phyloP scores from a whole-genome alignment of 2,113 vertebrate species.

The Nerophis ophidion region DNA sequence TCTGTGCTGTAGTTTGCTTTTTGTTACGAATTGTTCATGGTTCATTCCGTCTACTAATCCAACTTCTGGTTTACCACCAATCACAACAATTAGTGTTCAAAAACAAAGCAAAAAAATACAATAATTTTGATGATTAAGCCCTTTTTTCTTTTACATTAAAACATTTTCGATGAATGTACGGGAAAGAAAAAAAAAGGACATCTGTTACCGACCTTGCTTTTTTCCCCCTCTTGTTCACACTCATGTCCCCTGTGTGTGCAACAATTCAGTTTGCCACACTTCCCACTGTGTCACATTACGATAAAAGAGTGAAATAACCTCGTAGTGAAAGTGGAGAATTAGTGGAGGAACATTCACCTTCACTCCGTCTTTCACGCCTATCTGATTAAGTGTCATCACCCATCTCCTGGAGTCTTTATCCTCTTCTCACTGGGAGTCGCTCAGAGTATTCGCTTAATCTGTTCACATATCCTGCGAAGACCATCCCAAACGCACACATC shows the following conservation, averaged over 20 bases:
- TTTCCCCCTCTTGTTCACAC: conserved; percentile 29
- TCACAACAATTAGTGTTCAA: too few relatives aligned
- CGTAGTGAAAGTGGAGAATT: conserved; percentile 15
- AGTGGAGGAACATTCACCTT: conserved; percentile 34
- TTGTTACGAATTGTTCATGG: too few relatives aligned
- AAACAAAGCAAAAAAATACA: too few relatives aligned
- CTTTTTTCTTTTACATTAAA: too few relatives aligned
- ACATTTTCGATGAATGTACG: not conserved
- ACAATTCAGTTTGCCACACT: conserved; percentile 53
- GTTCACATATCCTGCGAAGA: not conserved
- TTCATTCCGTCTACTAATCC: too few relatives aligned
- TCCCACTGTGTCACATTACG: conserved; percentile 28
- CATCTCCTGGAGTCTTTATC: not conserved
- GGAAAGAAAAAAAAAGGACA: not conserved
- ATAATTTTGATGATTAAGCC: too few relatives aligned
- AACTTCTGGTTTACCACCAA: too few relatives aligned
- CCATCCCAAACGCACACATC: not conserved
- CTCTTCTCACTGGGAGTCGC: not conserved
- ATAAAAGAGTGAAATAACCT: conserved; percentile 37
- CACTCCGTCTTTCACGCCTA: conserved; percentile 35
- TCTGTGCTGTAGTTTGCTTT: too few relatives aligned
- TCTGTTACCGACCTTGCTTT: conserved; percentile 44
- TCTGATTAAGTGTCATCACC: conserved; percentile 61
- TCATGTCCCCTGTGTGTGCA: conserved; percentile 22
- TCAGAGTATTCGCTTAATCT: not conserved